Base-by-base conservation (phyloP, 2,113 vertebrate genomes). In the Percina caprodes region DNA sequence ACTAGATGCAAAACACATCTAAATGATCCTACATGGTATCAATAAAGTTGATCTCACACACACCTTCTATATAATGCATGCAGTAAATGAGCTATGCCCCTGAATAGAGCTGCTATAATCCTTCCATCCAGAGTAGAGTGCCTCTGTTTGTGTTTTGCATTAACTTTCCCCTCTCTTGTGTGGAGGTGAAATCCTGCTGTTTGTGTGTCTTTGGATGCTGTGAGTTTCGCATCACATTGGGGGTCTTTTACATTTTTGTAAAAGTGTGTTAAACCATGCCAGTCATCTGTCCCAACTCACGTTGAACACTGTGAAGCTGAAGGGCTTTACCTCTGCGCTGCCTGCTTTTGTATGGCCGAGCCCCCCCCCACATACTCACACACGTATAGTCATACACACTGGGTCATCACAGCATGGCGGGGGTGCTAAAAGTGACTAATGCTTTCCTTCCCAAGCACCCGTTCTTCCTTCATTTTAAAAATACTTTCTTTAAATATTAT, bases 401-500 rank as follows among this genome's bases (percentile, higher is more conserved):
- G 42, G 15, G 26, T 67, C 58, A 79, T 62, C 71, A 62, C 35
- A 79, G 33, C 23, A 18, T 58, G 30, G 65, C 4, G 4, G 19
- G 6, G 46, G n/a, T 14, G 49, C 77, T 69, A 39, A 72, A 82
- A 81, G 69, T 74, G 54, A 86, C 70, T 55, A 45, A 79, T 79
- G 55, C 66, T 80, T 75, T 71, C 75, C 46, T 67, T 39, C 39
- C 11, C n/a, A 48, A 70, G 52, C 70, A 69, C 30, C 42, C 42
- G 26, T 39, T 82, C 60, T 56, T 82, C 65, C 77, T 86, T 63
- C 71, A 79, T 85, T 83, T 76, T 87, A 92, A 82, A 92, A 92
- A 93, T 91, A 86, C 84, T 86, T 84, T 88, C 54, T 73, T 91
- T 88, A 88, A 93, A 92, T 89, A 91, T 93, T 92, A 78, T 90